These are phyloP conservation scores for Jordanella pulchra DNA, from an alignment of 2,797 vertebrate genomes.

Conservation along the genomic window DNA sequence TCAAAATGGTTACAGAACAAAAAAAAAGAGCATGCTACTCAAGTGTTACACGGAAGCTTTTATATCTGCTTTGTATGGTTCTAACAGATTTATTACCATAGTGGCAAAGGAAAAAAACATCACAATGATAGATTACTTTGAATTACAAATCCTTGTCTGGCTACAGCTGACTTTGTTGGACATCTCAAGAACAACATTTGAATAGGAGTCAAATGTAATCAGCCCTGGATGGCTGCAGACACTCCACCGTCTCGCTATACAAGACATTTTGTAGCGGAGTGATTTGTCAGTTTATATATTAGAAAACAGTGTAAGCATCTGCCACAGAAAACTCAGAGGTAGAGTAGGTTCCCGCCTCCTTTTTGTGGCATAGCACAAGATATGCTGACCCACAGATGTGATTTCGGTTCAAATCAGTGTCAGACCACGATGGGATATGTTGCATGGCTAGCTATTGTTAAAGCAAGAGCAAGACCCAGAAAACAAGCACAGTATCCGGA, in stretches of 20 bases:
- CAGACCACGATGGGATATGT: slow-evolving; percentile 16
- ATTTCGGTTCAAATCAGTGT: slow-evolving; percentile 62
- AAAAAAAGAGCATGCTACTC: slow-evolving; percentile 29
- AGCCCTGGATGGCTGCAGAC: slow-evolving; percentile 5
- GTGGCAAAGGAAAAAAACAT: slow-evolving; percentile 29
- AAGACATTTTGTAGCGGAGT: background rate
- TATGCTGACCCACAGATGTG: slow-evolving; percentile 59
- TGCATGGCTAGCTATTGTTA: slow-evolving; percentile 33
- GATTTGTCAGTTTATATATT: slow-evolving; percentile 18
- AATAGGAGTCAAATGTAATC: slow-evolving; percentile 48
- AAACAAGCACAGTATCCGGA: slow-evolving; percentile 32
- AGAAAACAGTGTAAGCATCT: background rate
- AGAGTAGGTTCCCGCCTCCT: slow-evolving; percentile 8
- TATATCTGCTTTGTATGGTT: background rate
- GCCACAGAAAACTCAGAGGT: slow-evolving; percentile 2
- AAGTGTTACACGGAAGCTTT: slow-evolving; percentile 7
- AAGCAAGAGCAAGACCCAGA: slow-evolving; percentile 28
- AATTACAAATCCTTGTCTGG: slow-evolving; percentile 60
- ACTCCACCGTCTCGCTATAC: background rate
- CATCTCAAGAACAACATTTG: slow-evolving; percentile 63
- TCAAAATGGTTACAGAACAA: slow-evolving; percentile 28
- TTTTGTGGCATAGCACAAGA: slow-evolving; percentile 41
- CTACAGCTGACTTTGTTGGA: slow-evolving; percentile 18
- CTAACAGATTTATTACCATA: slow-evolving; percentile 42
- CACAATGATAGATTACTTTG: slow-evolving; percentile 63